phyloP scores from a whole-genome alignment of 1,140 invertebrate genomes.

The Heliconius hewitsoni region DNA sequence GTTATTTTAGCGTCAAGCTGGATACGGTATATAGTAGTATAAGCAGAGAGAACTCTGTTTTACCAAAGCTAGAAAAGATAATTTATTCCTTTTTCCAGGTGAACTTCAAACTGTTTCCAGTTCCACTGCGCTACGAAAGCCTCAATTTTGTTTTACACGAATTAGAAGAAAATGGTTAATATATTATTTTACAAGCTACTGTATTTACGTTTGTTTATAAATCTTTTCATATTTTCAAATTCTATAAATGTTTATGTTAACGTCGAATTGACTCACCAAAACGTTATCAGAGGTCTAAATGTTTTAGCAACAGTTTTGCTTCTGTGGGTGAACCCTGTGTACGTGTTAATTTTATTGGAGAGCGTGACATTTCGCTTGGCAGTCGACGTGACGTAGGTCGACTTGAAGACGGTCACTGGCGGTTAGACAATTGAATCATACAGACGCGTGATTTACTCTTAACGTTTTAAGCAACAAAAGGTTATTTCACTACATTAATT shows the following conservation, averaged over 20 bases:
- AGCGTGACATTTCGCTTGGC: constrained; percentile 45
- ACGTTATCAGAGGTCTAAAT: constrained; percentile 28
- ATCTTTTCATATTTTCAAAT: neutral
- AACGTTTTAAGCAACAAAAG: constrained; percentile 13
- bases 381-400: constrained; percentile 56
- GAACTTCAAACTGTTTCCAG: too few species aligned
- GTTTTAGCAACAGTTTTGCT: constrained; percentile 41
- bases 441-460: constrained; percentile 50
- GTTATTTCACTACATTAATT: constrained; percentile 7
- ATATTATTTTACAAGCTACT: neutral
- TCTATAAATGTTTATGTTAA: constrained; percentile 10
- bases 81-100: too few species aligned
- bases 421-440: constrained; percentile 66
- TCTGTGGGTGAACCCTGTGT: constrained; percentile 36
- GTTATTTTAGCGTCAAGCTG: too few species aligned
- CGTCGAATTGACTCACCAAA: constrained; percentile 25
- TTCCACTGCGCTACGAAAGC: too few species aligned
- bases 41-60: too few species aligned
- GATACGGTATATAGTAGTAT: too few species aligned
- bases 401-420: constrained; percentile 62
- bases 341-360: constrained; percentile 63
- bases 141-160: too few species aligned
- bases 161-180: neutral
- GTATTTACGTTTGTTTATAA: neutral
- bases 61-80: too few species aligned